Conservation (phyloP, 2,113 vertebrate genomes). For the Ondatra zibethicus region DNA sequence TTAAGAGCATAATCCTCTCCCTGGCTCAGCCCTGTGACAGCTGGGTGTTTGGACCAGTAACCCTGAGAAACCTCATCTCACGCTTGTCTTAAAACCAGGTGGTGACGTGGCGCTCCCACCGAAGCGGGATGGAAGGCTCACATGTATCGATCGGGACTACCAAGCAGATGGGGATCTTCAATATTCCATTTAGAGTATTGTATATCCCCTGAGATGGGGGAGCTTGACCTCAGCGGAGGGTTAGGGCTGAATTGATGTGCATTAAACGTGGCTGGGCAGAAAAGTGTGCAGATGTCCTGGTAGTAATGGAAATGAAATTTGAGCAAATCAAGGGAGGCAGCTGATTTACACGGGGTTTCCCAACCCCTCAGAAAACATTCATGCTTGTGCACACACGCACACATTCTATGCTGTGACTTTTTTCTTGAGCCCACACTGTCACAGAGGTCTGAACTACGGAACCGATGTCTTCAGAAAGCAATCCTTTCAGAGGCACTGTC, state of each 20-base stretch:
- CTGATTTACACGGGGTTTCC: neutral
- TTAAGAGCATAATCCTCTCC: conserved; percentile 69
- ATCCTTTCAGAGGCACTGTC: neutral
- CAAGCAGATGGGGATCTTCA: conserved; percentile 80
- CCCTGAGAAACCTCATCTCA: conserved; percentile 57
- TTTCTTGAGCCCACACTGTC: neutral
- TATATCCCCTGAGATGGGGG: conserved; percentile 12
- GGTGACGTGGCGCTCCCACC: conserved; percentile 41
- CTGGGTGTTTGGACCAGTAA: conserved; percentile 54
- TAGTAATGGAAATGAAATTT: conserved; percentile 77
- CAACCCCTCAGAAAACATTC: neutral
- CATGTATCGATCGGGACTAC: conserved; percentile 67
- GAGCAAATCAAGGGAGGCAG: conserved; percentile 70
- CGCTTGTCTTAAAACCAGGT: conserved; percentile 42
- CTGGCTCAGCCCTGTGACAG: conserved; percentile 69
- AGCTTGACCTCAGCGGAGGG: conserved; percentile 59
- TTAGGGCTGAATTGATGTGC: conserved; percentile 65
- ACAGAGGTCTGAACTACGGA: conserved; percentile 6
- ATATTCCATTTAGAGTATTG: conserved; percentile 75
- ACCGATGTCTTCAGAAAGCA: neutral
- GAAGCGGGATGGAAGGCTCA: conserved; percentile 47
- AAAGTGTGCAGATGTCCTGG: conserved; percentile 74
- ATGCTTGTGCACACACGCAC: neutral
- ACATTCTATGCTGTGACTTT: neutral
- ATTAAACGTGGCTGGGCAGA: conserved; percentile 69